Conservation (phyloP, 1,140 invertebrate genomes). For the Paramacrobiotus metropolitanus region DNA sequence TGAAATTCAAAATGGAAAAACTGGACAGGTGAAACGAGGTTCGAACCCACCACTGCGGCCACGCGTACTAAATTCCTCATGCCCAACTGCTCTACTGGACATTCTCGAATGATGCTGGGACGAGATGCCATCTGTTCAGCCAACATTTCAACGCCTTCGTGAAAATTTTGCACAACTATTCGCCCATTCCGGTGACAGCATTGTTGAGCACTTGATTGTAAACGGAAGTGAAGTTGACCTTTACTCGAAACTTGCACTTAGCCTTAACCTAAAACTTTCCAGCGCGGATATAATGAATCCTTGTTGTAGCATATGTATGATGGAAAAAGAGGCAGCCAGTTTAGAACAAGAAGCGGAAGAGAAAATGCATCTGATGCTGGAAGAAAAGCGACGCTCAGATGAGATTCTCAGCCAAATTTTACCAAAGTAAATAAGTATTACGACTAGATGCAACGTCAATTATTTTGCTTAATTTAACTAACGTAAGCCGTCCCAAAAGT, state of each 20-base stretch:
- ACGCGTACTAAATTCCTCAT: neutral
- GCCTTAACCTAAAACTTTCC: too few species aligned
- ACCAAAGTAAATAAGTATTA: too few species aligned
- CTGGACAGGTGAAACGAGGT: neutral
- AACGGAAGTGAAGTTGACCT: too few species aligned
- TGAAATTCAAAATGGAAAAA: too few species aligned
- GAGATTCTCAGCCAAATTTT: too few species aligned
- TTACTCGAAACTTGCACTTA: too few species aligned
- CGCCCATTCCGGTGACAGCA: neutral
- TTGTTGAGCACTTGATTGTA: neutral
- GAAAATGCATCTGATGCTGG: neutral
- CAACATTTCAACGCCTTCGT: neutral
- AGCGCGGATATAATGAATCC: too few species aligned
- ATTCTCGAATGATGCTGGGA: neutral
- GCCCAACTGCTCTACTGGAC: neutral
- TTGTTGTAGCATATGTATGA: too few species aligned
- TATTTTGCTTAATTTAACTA: too few species aligned
- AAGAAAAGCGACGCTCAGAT: slow-evolving; percentile 1
- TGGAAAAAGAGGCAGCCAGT: neutral
- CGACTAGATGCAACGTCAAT: too few species aligned
- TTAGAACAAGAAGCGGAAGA: neutral
- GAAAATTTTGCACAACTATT: neutral
- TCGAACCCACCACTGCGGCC: neutral
- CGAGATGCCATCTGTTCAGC: neutral
- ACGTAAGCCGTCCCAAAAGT: too few species aligned